Evolutionary conservation across 2,113 vertebrate genomes (phyloP).

Genomic region (Galemys pyrenaicus): DNA sequence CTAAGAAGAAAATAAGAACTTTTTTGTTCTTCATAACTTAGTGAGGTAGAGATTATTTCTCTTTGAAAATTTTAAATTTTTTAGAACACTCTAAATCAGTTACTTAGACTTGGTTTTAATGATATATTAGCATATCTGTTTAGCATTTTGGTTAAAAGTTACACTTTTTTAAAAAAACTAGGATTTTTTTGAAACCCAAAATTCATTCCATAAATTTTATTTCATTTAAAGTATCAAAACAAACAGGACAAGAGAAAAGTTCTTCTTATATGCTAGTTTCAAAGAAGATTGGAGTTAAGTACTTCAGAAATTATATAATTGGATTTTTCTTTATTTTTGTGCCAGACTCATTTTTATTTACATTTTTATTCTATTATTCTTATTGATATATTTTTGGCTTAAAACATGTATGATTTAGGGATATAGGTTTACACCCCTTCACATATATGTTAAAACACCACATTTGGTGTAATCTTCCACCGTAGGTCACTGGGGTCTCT

Average conservation of each 20-base stretch:
- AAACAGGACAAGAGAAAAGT: neutral
- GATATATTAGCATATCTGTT: neutral
- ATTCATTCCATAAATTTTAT: neutral
- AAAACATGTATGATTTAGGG: no score
- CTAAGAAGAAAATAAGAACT: neutral
- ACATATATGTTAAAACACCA: no score
- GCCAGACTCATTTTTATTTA: neutral
- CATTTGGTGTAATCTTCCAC: no score
- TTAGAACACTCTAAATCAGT: neutral
- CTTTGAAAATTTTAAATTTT: conserved; percentile 21
- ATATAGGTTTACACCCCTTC: no score
- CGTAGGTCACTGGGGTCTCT: no score
- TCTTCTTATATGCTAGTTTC: neutral
- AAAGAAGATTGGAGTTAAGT: neutral
- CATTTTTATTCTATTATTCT: no score
- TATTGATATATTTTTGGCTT: no score
- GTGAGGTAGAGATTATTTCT: neutral
- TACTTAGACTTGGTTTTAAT: neutral
- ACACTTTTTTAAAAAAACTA: neutral
- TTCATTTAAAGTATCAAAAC: neutral
- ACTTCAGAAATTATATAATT: neutral
- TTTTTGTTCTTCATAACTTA: neutral
- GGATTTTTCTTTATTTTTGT: neutral
- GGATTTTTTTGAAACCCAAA: neutral
- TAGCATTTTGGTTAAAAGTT: neutral